phyloP scores from a whole-genome alignment of 2,113 vertebrate genomes.

The Galbula dea region DNA sequence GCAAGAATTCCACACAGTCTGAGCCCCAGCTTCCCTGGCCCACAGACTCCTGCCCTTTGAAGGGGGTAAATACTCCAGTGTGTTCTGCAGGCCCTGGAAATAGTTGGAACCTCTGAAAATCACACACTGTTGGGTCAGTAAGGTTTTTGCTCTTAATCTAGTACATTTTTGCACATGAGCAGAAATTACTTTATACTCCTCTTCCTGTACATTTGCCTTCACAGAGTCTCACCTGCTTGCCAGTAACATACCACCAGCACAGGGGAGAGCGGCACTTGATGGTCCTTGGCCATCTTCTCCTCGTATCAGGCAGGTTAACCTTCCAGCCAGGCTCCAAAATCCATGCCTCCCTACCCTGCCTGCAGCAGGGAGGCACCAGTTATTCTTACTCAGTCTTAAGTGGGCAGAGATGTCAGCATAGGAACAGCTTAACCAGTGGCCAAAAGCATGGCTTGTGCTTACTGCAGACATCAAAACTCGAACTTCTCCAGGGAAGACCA shows the following conservation, averaged over 20 bases:
- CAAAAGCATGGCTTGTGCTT: neutral
- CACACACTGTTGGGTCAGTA: neutral
- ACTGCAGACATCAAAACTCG: neutral
- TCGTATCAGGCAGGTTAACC: neutral
- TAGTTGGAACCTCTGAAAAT: neutral
- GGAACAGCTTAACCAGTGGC: neutral
- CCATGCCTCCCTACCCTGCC: neutral
- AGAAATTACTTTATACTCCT: neutral
- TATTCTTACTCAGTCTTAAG: neutral
- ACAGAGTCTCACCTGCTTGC: neutral
- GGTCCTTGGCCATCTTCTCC: neutral
- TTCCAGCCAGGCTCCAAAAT: neutral
- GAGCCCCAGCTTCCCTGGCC: neutral
- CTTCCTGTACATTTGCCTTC: neutral
- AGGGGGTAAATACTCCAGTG: neutral
- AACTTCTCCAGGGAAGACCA: neutral
- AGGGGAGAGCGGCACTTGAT: neutral
- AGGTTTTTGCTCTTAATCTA: neutral
- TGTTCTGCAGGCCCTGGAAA: neutral
- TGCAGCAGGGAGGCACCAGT: accelerated
- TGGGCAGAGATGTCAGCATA: neutral
- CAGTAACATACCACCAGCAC: neutral
- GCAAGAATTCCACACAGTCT: neutral
- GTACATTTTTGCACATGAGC: neutral
- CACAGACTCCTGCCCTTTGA: neutral